Percentiles rank a stretch among this genome's conserved stretches.
phyloP scores from a whole-genome alignment of 2,888 invertebrate genomes.

The Leptopilina syphax region DNA sequence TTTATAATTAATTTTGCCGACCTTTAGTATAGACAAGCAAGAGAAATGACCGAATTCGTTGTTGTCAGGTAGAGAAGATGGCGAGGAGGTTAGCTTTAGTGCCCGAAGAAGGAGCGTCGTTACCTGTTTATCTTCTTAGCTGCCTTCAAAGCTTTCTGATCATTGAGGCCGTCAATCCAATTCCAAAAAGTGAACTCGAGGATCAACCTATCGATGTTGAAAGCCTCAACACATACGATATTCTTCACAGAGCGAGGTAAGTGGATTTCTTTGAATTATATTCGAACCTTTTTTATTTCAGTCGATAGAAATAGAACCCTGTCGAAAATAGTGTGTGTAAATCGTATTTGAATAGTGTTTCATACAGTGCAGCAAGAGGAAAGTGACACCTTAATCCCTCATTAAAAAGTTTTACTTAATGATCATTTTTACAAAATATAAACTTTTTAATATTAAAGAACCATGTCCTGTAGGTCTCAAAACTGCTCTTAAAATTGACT shows the following conservation, averaged over 20 bases:
- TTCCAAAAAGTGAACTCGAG: slow-evolving; percentile 85
- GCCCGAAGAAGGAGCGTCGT: slow-evolving; percentile 90
- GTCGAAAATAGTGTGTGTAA: too few relatives aligned
- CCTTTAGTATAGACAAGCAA: slow-evolving; percentile 8
- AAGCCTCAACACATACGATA: slow-evolving; percentile 89
- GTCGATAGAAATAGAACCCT: too few relatives aligned
- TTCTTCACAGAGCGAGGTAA: slow-evolving; percentile 92
- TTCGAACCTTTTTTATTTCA: not conserved
- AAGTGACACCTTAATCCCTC: too few relatives aligned
- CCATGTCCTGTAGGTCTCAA: too few relatives aligned
- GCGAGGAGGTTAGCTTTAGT: slow-evolving; percentile 91
- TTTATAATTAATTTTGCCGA: too few relatives aligned
- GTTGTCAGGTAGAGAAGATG: slow-evolving; percentile 83
- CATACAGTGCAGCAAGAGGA: too few relatives aligned
- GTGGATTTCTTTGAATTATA: slow-evolving; percentile 44
- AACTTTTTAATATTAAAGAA: too few relatives aligned
- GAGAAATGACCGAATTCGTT: slow-evolving; percentile 42
- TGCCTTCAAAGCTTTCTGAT: slow-evolving; percentile 93
- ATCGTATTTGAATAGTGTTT: too few relatives aligned
- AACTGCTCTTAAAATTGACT: too few relatives aligned
- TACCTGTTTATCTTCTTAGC: slow-evolving; percentile 90
- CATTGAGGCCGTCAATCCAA: slow-evolving; percentile 83
- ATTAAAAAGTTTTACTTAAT: too few relatives aligned
- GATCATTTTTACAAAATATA: too few relatives aligned
- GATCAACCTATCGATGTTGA: slow-evolving; percentile 86